Base-by-base conservation (phyloP, 2,113 vertebrate species). In the Polypterus senegalus region DNA sequence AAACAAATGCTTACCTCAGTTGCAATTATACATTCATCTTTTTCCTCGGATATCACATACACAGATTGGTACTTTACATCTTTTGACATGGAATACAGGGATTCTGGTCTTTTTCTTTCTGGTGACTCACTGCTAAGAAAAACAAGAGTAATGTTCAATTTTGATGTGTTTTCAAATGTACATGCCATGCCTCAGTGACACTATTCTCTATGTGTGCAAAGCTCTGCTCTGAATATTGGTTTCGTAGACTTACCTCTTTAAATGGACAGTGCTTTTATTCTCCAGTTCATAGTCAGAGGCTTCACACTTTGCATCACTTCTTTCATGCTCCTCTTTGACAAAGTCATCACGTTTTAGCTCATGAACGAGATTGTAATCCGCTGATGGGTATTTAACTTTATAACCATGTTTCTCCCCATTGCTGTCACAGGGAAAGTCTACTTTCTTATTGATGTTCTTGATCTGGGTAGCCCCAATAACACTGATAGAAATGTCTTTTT, bases 1-100 rank as follows among this genome's bases (percentile, higher is more conserved):
- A 27, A 27, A 27, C 27, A 27, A 27, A 46, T 66, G 82, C 91
- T 84, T 70, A 99, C 96, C 94, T 99, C 96, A 70, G 96, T 99
- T 69, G 96, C 96, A 58, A 99, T 95, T 75, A 99, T 91, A 69
- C 96, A 98, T 79, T 99, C 96, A 0, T 98, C 93, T 76, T 97
- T 94, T 73, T 93, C 91, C 74, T 97, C 92, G 53, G 93, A 98
- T 76, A 99, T 90, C 77, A 99, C 92, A 60, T 91, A 99, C 73
- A 99, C 91, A 4, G 96, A 99, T 88, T 99, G 96, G 87, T 99
- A 99, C 84, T 96, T 97, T 65, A 89, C 93, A 81, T 94, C 92
- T 66, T 89, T 97, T 67, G 91, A 83, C 66, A 83, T 11, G 64
- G 81, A 77, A 71, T 82, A 83, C 63, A 76, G 67, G 9, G 91